A percentile compares a stretch with the other conserved stretches of the same genome.
These are phyloP conservation scores for Campoletis sonorensis DNA, from an alignment of 1,140 invertebrate genomes.

Conservation along the genomic window DNA sequence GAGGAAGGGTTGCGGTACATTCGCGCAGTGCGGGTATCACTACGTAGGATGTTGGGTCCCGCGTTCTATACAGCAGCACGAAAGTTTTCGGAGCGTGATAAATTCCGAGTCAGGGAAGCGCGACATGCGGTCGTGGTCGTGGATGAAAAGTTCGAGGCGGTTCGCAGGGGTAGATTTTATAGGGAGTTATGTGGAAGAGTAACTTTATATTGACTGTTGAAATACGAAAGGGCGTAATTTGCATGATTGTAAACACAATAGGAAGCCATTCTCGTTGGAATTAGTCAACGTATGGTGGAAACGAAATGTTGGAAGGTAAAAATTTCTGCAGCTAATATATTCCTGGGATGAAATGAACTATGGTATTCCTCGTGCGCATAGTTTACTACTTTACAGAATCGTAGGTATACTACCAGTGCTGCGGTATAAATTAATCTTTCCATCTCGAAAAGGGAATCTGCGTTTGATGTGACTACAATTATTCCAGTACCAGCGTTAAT, in stretches of 20 bases:
- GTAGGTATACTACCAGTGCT: background rate
- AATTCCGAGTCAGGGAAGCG: slow-evolving; percentile 39
- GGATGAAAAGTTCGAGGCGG: slow-evolving; percentile 38
- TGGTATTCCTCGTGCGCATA: slow-evolving; percentile 3
- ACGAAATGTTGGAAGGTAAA: background rate
- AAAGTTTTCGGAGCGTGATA: slow-evolving; percentile 44
- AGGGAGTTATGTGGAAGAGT: slow-evolving; percentile 17
- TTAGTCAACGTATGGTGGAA: background rate
- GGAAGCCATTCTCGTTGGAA: background rate
- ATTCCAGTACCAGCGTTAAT: too few relatives aligned
- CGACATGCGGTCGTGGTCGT: slow-evolving; percentile 31
- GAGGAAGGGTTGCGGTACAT: background rate
- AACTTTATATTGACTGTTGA: background rate
- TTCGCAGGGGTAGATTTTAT: slow-evolving; percentile 33
- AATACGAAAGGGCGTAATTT: background rate
- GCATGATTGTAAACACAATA: background rate
- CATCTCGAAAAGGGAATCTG: background rate
- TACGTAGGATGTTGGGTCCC: background rate
- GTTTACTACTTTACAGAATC: background rate
- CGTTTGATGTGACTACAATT: too few relatives aligned
- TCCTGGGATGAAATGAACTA: slow-evolving; percentile 15
- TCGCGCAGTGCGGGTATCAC: background rate
- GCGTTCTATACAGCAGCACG: background rate
- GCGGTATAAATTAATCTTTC: background rate
- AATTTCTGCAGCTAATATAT: slow-evolving; percentile 28